Percentiles rank a stretch among this genome's conserved stretches.
phyloP scores from a whole-genome alignment of 1,140 invertebrate genomes.

The Drosophila chauvacae region DNA sequence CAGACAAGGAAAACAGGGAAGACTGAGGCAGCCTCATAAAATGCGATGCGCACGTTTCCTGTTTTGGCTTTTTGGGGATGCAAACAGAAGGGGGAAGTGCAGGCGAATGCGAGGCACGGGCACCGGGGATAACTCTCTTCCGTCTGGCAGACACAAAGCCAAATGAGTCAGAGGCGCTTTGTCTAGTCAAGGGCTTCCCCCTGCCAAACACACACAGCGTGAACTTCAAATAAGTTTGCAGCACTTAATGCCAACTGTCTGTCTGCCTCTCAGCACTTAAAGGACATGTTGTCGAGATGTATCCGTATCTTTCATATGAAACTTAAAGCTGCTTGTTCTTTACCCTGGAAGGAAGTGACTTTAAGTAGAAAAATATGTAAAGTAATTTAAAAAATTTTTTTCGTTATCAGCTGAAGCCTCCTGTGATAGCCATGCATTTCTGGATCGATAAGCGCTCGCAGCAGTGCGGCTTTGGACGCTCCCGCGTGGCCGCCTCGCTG shows the following conservation, averaged over 20 bases:
- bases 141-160: slow-evolving; percentile 60
- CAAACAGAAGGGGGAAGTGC: slow-evolving; percentile 27
- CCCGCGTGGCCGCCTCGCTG: slow-evolving; percentile 80
- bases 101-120: slow-evolving; percentile 1
- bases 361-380: not conserved
- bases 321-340: not conserved
- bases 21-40: slow-evolving; percentile 59
- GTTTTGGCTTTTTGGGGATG: slow-evolving; percentile 61
- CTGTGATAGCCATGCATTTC: slow-evolving; percentile 87
- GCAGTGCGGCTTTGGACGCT: slow-evolving; percentile 87
- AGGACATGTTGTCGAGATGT: slow-evolving; percentile 6
- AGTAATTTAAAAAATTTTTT: no score
- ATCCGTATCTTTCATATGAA: not conserved
- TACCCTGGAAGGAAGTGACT: no score
- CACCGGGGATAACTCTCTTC: slow-evolving; percentile 34
- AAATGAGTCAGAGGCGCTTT: slow-evolving; percentile 72
- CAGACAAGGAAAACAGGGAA: slow-evolving; percentile 51
- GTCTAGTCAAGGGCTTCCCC: slow-evolving; percentile 50
- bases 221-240: slow-evolving; percentile 66
- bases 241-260: slow-evolving; percentile 46
- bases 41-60: slow-evolving; percentile 73
- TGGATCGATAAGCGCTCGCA: slow-evolving; percentile 90
- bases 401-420: slow-evolving; percentile 15
- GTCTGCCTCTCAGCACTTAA: slow-evolving; percentile 27
- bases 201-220: slow-evolving; percentile 26